Evolutionary conservation across 2,797 vertebrate species (phyloP).

Genomic region (Alca torda): DNA sequence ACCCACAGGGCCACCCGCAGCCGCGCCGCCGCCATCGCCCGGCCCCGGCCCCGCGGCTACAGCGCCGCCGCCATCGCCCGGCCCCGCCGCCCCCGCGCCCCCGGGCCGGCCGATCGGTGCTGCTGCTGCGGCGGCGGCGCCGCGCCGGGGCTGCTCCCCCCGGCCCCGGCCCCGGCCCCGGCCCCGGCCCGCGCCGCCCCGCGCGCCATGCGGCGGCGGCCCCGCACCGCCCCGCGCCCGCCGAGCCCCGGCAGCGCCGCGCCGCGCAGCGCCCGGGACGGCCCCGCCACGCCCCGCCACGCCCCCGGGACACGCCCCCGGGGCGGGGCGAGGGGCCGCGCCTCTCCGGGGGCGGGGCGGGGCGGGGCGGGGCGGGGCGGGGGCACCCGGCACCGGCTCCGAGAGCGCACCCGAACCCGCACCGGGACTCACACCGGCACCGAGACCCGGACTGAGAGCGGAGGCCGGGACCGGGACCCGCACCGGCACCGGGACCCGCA

Average conservation of each 20-base stretch:
- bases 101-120: neutral
- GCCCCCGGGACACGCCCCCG: neutral
- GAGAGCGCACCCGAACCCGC: neutral
- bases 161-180: neutral
- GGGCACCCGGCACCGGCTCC: neutral
- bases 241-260: neutral
- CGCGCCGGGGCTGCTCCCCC: neutral
- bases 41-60: slow-evolving; percentile 30
- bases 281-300: neutral
- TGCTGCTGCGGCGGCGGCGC: neutral
- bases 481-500: no score
- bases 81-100: neutral
- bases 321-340: neutral
- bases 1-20: slow-evolving; percentile 77
- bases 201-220: neutral
- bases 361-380: neutral
- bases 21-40: slow-evolving; percentile 77
- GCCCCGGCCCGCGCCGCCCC: neutral
- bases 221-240: neutral
- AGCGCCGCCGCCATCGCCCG: slow-evolving; percentile 44
- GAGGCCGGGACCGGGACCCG: no score
- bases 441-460: neutral
- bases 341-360: neutral
- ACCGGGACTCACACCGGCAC: no score
- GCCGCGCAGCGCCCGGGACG: neutral